Conservation (phyloP, 2,888 invertebrate genomes). For the Allophyes oxyacanthae region DNA sequence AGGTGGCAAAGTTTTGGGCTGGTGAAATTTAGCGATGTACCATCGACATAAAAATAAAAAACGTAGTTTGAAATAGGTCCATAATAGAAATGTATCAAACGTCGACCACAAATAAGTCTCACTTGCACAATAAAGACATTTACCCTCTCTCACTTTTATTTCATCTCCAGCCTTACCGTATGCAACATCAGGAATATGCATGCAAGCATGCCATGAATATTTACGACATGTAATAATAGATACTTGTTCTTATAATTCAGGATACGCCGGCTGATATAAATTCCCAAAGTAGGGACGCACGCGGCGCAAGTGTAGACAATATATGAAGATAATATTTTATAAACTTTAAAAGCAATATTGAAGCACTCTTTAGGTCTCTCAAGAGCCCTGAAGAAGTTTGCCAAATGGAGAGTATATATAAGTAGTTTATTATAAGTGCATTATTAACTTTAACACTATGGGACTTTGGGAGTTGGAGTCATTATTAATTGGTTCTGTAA, state of each 20-base stretch:
- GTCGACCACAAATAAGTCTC: too few species aligned
- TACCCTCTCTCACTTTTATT: constrained; percentile 5
- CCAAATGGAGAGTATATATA: constrained; percentile 59
- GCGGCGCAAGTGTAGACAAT: constrained; percentile 75
- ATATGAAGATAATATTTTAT: constrained; percentile 79
- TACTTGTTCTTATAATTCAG: constrained; percentile 60
- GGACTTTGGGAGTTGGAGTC: constrained; percentile 40
- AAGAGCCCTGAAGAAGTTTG: constrained; percentile 60
- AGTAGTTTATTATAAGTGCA: constrained; percentile 60
- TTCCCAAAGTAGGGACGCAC: constrained; percentile 64
- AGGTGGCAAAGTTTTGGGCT: too few species aligned
- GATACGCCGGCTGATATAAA: constrained; percentile 66
- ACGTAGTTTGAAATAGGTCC: too few species aligned
- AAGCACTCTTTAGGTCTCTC: constrained; percentile 63
- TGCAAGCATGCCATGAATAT: constrained; percentile 45
- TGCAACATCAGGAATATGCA: constrained; percentile 28
- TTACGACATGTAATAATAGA: constrained; percentile 57
- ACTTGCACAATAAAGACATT: too few species aligned
- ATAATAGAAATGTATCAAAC: too few species aligned
- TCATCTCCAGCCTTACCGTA: constrained; percentile 9
- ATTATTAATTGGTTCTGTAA: constrained; percentile 56
- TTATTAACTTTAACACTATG: constrained; percentile 48
- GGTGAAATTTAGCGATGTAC: too few species aligned
- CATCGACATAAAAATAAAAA: too few species aligned
- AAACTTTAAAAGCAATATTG: constrained; percentile 80